These are phyloP conservation scores for Rallus crepitans DNA, from an alignment of 2,797 vertebrate species.

Conservation along the genomic window DNA sequence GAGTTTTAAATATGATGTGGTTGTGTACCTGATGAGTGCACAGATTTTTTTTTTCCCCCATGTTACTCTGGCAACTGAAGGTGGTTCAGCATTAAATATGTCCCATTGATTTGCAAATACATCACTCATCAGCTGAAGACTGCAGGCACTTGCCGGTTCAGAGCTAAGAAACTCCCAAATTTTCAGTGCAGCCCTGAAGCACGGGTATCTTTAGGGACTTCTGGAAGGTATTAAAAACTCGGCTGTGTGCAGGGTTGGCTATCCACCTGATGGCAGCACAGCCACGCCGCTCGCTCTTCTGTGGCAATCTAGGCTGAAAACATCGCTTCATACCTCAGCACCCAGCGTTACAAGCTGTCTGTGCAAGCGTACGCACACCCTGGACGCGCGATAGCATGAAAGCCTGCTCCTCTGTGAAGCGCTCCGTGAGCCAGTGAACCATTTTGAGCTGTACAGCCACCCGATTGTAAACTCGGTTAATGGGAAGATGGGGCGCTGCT, in stretches of 20 bases:
- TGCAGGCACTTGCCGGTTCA: background rate
- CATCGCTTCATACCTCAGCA: background rate
- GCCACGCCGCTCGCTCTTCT: background rate
- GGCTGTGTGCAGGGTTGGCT: background rate
- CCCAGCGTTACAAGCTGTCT: background rate
- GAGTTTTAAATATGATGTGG: background rate
- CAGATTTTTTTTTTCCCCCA: background rate
- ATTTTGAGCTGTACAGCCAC: background rate
- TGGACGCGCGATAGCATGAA: background rate
- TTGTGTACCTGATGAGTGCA: background rate
- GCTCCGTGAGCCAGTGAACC: background rate
- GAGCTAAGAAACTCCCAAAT: background rate
- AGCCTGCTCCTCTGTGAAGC: background rate
- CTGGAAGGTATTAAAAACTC: background rate
- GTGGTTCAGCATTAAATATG: background rate
- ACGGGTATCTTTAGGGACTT: background rate
- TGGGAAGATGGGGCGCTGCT: background rate
- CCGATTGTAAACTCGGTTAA: background rate
- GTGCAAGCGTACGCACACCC: background rate
- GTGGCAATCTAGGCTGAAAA: background rate
- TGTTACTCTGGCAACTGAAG: background rate
- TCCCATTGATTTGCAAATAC: background rate
- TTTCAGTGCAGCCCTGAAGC: background rate
- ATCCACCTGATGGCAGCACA: conserved; percentile 69
- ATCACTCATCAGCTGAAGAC: background rate